Evolutionary conservation across 1,140 invertebrate species (phyloP).

Genomic region (Cataglyphis hispanica): DNA sequence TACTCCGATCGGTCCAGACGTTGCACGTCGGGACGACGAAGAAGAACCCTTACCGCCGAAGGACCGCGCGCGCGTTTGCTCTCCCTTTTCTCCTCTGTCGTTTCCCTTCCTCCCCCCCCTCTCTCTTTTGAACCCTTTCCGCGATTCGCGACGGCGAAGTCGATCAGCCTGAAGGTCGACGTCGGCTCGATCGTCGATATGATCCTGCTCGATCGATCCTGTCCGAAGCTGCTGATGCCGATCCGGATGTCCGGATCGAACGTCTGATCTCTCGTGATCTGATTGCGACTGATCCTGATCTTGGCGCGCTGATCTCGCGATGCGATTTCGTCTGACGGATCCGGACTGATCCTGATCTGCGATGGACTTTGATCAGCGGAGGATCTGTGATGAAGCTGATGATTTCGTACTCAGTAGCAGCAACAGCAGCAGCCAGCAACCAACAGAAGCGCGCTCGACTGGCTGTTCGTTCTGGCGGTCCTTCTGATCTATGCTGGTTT

Average conservation of each 20-base stretch:
- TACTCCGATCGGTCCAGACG: conserved; percentile 12
- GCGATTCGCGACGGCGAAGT: conserved; percentile 59
- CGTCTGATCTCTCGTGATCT: no score
- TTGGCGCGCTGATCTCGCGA: no score
- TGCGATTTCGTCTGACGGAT: no score
- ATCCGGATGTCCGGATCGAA: no score
- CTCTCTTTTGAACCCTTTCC: conserved; percentile 59
- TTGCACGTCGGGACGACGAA: conserved; percentile 17
- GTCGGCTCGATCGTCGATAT: no score
- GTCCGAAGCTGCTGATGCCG: no score
- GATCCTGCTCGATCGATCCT: no score
- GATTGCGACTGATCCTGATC: no score
- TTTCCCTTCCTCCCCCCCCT: no score
- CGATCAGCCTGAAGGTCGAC: no score
- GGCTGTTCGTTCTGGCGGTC: conserved; percentile 83
- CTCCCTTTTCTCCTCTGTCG: conserved; percentile 58
- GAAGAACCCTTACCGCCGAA: conserved; percentile 38
- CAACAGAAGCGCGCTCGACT: conserved; percentile 70
- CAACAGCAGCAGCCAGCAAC: conserved; percentile 72
- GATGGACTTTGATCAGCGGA: no score
- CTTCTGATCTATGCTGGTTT: conserved; percentile 86
- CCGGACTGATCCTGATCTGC: no score
- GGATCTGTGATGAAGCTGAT: conserved; percentile 62
- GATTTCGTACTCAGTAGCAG: conserved; percentile 69
- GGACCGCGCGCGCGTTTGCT: conserved; percentile 38